Evolutionary conservation across 2,888 invertebrate species (phyloP).

Genomic region (Agrotis exclamationis): DNA sequence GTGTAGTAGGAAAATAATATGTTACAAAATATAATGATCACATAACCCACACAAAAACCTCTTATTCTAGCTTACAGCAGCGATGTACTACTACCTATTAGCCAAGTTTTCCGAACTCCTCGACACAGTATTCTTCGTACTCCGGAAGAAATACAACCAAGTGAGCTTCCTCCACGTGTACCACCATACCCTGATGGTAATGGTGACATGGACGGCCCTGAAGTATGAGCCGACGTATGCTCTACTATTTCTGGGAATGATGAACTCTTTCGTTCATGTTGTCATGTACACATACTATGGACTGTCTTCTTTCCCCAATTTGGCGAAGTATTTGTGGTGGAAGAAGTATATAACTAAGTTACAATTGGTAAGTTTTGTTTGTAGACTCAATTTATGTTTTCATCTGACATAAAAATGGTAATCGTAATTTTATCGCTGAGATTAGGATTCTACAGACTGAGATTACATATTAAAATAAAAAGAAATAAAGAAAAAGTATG

Average conservation of each 20-base stretch:
- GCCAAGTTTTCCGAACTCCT: slow-evolving; percentile 93
- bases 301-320: slow-evolving; percentile 92
- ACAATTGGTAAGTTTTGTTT: slow-evolving; percentile 92
- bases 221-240: slow-evolving; percentile 60
- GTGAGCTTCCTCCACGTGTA: slow-evolving; percentile 96
- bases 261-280: slow-evolving; percentile 90
- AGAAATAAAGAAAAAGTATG: too few species aligned
- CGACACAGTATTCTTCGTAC: slow-evolving; percentile 95
- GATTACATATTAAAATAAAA: too few species aligned
- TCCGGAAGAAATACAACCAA: slow-evolving; percentile 94
- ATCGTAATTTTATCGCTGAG: too few species aligned
- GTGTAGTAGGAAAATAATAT: too few species aligned
- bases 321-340: slow-evolving; percentile 94
- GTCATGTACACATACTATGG: slow-evolving; percentile 95
- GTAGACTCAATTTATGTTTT: too few species aligned
- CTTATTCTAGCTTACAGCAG: slow-evolving; percentile 58
- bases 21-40: too few species aligned
- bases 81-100: slow-evolving; percentile 89
- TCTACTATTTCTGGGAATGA: slow-evolving; percentile 39
- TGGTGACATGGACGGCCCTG: slow-evolving; percentile 92
- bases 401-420: too few species aligned
- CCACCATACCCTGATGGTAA: slow-evolving; percentile 92
- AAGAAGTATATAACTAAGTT: slow-evolving; percentile 94
- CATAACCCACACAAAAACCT: too few species aligned
- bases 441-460: too few species aligned